Evolutionary conservation across 2,888 invertebrate genomes (phyloP).

Genomic region (Caenorhabditis zanzibari): DNA sequence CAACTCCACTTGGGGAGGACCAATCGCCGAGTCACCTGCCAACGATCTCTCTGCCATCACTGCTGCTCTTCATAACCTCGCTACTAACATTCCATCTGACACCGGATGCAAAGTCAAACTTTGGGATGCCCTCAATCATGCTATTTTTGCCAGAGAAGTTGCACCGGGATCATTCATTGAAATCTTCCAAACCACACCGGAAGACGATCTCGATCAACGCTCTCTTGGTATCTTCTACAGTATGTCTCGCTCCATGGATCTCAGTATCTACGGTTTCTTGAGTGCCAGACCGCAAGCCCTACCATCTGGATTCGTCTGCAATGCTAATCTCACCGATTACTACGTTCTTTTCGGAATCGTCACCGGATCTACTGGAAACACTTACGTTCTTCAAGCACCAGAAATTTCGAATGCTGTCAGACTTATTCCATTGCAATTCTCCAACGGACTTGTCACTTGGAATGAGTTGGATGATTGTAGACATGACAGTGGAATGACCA

Average conservation of each 20-base stretch:
- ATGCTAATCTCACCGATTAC: slow-evolving; percentile 61
- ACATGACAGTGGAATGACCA: slow-evolving; percentile 45
- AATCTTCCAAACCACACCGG: slow-evolving; percentile 72
- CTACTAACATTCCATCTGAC: slow-evolving; percentile 60
- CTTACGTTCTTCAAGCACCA: slow-evolving; percentile 60
- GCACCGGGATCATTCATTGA: slow-evolving; percentile 72
- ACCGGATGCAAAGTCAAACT: slow-evolving; percentile 68
- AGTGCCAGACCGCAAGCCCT: slow-evolving; percentile 20
- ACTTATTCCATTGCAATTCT: slow-evolving; percentile 71
- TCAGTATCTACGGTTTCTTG: slow-evolving; percentile 65
- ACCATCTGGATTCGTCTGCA: slow-evolving; percentile 68
- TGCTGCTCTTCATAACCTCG: slow-evolving; percentile 53
- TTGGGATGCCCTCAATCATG: slow-evolving; percentile 70
- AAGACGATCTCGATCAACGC: slow-evolving; percentile 60
- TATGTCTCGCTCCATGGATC: slow-evolving; percentile 55
- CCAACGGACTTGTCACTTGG: slow-evolving; percentile 59
- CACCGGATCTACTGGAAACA: slow-evolving; percentile 66
- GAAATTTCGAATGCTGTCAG: slow-evolving; percentile 63
- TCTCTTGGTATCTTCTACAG: slow-evolving; percentile 65
- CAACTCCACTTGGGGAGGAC: slow-evolving; percentile 75
- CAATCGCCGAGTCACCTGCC: slow-evolving; percentile 59
- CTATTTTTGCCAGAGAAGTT: slow-evolving; percentile 59
- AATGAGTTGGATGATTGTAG: slow-evolving; percentile 62
- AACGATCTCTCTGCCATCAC: slow-evolving; percentile 60
- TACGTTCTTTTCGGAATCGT: slow-evolving; percentile 67